Base-by-base conservation (phyloP, 2,797 vertebrate genomes). In the Cyclura pinguis region DNA sequence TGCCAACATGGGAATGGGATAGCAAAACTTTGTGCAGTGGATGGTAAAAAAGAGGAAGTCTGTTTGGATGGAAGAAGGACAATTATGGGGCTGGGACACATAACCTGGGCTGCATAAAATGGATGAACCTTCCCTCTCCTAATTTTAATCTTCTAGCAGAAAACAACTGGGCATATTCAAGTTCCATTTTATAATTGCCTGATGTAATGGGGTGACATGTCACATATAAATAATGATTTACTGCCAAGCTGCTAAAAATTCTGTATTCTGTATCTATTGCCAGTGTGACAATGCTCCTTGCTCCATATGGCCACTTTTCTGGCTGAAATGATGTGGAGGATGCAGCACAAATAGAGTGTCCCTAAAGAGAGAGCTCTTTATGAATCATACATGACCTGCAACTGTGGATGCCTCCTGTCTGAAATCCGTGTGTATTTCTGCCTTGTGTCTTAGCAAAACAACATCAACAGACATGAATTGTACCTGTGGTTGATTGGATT, bases 191-290 rank as follows among this genome's bases (percentile, higher is more conserved):
- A 35, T 24, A 72, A 18, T 77, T 88, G 27, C 57, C 62, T 91
- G 81, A 35, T 29, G 9, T 59, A 57, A 32, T 35, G 59, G 55
- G 84, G 76, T 32, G 64, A 72, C 22, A 67, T 0, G 67, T 6
- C 69, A 24, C 84, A 82, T 88, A 89, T 91, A 76, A 91, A 69
- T 42, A 86, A 57, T 14, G 20, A n/a, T 84, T 72, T 84, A 3
- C 69, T 86, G 27, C 73, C 74, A 83, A 3, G 29, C 74, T 83
- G 29, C 88, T 14, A 72, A 84, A 76, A 85, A 74, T 20, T 0
- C 76, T 52, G 14, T 62, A 74, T 20, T 0, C 76, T 52, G 14
- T 62, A 9, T 81, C 67, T 35, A 50, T 35, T 84, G 81, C 81
- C 80, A 90, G 42, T 6, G 42, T 81, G 84, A 90, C 64, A 55